Evolutionary conservation across 2,888 invertebrate genomes (phyloP).

Genomic region (Epirrita christyi): DNA sequence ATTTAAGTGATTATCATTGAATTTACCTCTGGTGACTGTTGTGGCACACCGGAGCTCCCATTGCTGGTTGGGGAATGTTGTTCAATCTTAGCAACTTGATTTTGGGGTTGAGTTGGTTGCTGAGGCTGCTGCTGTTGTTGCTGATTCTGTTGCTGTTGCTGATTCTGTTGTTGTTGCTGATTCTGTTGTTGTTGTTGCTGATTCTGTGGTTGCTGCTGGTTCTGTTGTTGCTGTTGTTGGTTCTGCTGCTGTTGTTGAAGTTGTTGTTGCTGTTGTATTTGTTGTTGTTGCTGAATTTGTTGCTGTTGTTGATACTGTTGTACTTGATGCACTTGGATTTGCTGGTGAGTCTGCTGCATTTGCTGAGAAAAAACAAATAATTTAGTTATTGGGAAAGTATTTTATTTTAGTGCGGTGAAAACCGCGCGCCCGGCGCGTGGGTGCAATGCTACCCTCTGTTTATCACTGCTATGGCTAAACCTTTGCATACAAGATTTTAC

Average conservation of each 20-base stretch:
- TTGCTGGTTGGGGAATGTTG: conserved; percentile 77
- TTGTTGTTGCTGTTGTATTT: conserved; percentile 62
- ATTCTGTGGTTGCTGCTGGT: conserved; percentile 63
- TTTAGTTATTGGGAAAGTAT: neutral
- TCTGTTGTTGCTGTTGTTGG: conserved; percentile 61
- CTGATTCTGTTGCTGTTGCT: conserved; percentile 50
- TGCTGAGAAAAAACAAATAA: conserved; percentile 41
- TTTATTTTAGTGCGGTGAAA: too few species aligned
- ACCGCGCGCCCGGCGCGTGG: too few species aligned
- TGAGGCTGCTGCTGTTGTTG: conserved; percentile 55
- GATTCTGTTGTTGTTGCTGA: conserved; percentile 59
- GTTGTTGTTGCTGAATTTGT: conserved; percentile 68
- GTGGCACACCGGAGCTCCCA: conserved; percentile 71
- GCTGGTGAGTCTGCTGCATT: conserved; percentile 63
- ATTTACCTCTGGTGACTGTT: conserved; percentile 75
- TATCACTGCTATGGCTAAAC: too few species aligned
- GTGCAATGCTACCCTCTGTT: too few species aligned
- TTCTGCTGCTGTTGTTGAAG: conserved; percentile 64
- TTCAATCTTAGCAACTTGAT: conserved; percentile 62
- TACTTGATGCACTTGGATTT: conserved; percentile 70
- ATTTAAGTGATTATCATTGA: too few species aligned
- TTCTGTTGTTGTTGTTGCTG: conserved; percentile 61
- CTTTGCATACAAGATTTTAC: neutral
- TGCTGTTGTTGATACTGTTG: conserved; percentile 73
- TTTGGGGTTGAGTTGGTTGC: conserved; percentile 28